phyloP scores from a whole-genome alignment of 2,797 vertebrate genomes.

The Harpagifer antarcticus region DNA sequence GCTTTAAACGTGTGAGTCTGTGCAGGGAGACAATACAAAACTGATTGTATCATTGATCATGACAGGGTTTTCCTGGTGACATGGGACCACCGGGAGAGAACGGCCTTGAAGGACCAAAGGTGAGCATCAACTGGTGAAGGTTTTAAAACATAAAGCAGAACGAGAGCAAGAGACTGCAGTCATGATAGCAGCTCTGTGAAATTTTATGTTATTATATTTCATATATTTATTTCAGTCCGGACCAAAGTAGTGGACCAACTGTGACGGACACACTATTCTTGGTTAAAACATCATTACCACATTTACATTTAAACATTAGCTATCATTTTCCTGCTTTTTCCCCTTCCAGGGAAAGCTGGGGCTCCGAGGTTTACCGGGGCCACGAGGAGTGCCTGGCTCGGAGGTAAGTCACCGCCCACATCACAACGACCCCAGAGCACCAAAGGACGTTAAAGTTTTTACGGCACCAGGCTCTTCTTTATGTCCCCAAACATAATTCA shows the following conservation, averaged over 20 bases:
- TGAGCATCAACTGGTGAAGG: conserved; percentile 72
- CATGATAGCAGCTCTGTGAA: neutral
- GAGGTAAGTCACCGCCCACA: conserved; percentile 84
- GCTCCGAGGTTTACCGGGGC: conserved; percentile 94
- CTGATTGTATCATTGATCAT: conserved; percentile 19
- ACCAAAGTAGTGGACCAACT: conserved; percentile 1
- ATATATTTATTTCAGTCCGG: neutral
- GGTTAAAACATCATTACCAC: conserved; percentile 17
- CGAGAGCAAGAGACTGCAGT: neutral
- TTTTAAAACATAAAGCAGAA: conserved; percentile 9
- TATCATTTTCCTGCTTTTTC: conserved; percentile 34
- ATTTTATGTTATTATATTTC: neutral
- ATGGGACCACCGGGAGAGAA: conserved; percentile 97
- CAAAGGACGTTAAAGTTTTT: conserved; percentile 43
- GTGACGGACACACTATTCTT: neutral
- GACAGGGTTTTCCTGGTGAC: conserved; percentile 96
- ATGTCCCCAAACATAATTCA: conserved; percentile 45
- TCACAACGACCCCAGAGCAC: conserved; percentile 24
- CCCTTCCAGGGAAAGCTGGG: conserved; percentile 91
- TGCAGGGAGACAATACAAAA: conserved; percentile 3
- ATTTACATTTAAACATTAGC: conserved; percentile 24
- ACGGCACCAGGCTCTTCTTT: conserved; percentile 30
- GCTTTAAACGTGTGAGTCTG: neutral
- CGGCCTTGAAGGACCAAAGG: conserved; percentile 95
- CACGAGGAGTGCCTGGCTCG: conserved; percentile 91